Evolutionary conservation across 2,888 invertebrate species (phyloP).

Genomic region (Rhamphomyia laevipes): DNA sequence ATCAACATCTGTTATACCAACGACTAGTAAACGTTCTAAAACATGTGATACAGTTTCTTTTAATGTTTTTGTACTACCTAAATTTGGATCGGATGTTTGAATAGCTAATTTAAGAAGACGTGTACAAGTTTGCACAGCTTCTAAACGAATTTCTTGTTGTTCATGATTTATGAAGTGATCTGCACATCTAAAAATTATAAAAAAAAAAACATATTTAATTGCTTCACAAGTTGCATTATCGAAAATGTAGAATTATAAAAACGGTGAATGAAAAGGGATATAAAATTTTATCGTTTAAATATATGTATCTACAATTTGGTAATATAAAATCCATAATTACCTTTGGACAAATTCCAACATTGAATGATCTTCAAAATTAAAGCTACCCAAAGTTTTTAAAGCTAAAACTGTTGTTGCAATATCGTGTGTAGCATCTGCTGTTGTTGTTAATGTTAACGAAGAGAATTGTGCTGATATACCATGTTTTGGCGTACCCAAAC

Average conservation of each 20-base stretch:
- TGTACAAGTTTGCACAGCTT: slow-evolving; percentile 91
- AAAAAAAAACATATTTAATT: slow-evolving; percentile 1
- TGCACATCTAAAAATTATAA: slow-evolving; percentile 60
- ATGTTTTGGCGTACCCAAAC: slow-evolving; percentile 58
- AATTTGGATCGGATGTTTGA: slow-evolving; percentile 42
- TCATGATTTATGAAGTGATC: slow-evolving; percentile 86
- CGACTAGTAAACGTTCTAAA: slow-evolving; percentile 77
- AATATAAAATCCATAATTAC: slow-evolving; percentile 18
- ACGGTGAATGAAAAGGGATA: too few species aligned
- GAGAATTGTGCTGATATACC: slow-evolving; percentile 33
- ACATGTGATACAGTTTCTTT: slow-evolving; percentile 85
- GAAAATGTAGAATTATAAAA: neutral
- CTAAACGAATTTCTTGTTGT: slow-evolving; percentile 79
- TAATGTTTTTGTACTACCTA: slow-evolving; percentile 66
- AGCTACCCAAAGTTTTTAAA: slow-evolving; percentile 78
- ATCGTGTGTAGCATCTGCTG: slow-evolving; percentile 47
- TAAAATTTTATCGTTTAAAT: too few species aligned
- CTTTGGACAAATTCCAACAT: slow-evolving; percentile 79
- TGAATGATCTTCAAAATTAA: slow-evolving; percentile 85
- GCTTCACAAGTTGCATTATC: neutral
- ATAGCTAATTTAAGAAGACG: slow-evolving; percentile 77
- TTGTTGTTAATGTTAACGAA: slow-evolving; percentile 26
- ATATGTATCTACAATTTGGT: too few species aligned
- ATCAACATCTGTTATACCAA: slow-evolving; percentile 92
- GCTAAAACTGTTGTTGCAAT: slow-evolving; percentile 81